A percentile compares a stretch with the other conserved stretches of the same genome.
Conservation (phyloP, 2,888 invertebrate species). For the Girardia tigrina region DNA sequence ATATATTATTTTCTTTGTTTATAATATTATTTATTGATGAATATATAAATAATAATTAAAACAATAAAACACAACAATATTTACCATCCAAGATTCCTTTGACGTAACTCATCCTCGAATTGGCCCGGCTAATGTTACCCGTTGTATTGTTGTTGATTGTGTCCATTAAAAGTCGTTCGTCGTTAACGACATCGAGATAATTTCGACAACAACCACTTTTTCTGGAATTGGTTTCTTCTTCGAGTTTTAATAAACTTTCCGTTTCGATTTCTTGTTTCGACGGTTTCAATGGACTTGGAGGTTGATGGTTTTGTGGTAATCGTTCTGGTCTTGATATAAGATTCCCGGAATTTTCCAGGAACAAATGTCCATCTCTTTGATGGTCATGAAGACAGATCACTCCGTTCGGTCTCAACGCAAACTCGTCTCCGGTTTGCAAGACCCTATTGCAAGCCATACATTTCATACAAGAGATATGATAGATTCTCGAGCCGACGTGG, state of each 20-base stretch:
- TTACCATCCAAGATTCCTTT: not conserved
- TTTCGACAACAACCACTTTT: not conserved
- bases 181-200: not conserved
- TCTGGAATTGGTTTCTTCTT: not conserved
- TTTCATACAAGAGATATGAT: conserved; percentile 93
- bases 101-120: not conserved
- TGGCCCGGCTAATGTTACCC: not conserved
- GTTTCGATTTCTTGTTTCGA: not conserved
- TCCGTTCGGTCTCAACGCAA: conserved; percentile 78
- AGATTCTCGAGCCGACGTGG: conserved; percentile 90
- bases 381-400: conserved; percentile 70
- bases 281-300: not conserved
- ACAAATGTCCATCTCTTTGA: conserved; percentile 39
- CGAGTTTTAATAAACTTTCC: not conserved
- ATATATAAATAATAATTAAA: too few relatives aligned
- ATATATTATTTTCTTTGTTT: too few relatives aligned
- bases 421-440: conserved; percentile 89
- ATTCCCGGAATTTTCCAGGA: not conserved
- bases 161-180: not conserved
- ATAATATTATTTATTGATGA: too few relatives aligned
- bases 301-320: not conserved
- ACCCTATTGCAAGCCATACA: conserved; percentile 81
- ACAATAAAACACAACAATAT: not conserved
- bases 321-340: not conserved
- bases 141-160: not conserved